These are phyloP conservation scores for Trochalopteron elliotii DNA, from an alignment of 2,113 vertebrate genomes.

Conservation along the genomic window DNA sequence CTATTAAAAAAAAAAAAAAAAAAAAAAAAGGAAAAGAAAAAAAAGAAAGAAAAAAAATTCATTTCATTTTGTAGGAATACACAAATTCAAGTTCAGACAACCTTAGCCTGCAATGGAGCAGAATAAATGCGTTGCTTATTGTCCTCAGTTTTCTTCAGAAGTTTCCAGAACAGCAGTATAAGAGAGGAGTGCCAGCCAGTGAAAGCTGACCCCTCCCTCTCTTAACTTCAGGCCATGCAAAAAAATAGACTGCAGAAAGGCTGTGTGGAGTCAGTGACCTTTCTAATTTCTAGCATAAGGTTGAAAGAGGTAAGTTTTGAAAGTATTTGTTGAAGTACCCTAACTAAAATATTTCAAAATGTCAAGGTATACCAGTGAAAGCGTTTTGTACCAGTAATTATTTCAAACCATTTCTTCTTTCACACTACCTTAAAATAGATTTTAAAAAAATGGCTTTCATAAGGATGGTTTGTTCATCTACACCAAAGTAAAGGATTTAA, in stretches of 20 bases:
- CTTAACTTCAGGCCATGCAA: not conserved
- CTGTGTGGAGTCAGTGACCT: not conserved
- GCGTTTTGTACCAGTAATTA: not conserved
- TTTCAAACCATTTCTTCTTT: not conserved
- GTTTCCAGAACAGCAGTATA: not conserved
- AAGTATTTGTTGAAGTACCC: not conserved
- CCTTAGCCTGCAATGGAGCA: not conserved
- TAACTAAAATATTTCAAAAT: not conserved
- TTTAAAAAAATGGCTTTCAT: not conserved
- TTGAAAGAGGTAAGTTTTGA: not conserved
- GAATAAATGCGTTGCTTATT: not conserved
- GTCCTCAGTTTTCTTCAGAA: not conserved
- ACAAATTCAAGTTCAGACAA: not conserved
- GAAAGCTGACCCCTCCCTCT: not conserved
- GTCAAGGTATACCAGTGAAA: not conserved
- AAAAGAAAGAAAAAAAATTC: not conserved
- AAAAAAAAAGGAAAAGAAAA: fast-evolving
- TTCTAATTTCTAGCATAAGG: not conserved
- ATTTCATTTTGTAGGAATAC: not conserved
- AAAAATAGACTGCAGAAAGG: not conserved
- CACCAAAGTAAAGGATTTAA: not conserved
- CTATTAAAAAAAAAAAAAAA: not conserved
- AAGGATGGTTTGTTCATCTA: not conserved
- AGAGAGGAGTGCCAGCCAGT: fast-evolving
- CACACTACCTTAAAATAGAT: not conserved